Conservation (phyloP, 2,113 vertebrate genomes). For the Genyomyrus donnyi region DNA sequence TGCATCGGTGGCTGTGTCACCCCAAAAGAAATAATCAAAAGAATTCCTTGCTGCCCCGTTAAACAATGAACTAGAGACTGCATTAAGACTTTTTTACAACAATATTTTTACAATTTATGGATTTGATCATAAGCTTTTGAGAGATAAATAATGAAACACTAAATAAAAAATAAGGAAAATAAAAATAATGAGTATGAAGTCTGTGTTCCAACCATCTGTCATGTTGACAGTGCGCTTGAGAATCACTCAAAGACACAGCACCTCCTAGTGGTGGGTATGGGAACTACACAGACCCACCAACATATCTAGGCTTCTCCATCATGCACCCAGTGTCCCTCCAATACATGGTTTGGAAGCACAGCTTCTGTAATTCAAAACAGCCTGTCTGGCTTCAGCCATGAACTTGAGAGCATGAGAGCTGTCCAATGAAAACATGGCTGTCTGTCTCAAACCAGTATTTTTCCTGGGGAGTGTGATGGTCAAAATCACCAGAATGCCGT, state of each 20-base stretch:
- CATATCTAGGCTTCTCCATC: neutral
- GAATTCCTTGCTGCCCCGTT: neutral
- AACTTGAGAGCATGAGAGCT: neutral
- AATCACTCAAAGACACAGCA: neutral
- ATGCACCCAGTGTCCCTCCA: neutral
- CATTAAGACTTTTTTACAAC: neutral
- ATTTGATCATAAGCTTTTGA: neutral
- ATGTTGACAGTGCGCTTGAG: neutral
- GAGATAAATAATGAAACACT: neutral
- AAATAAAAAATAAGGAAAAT: neutral
- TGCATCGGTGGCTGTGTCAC: neutral
- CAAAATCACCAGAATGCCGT: neutral
- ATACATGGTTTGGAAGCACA: neutral
- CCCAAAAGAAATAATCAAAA: neutral
- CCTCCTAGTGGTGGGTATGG: slow-evolving; percentile 7
- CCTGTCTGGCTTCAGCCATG: neutral
- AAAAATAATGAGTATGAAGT: neutral
- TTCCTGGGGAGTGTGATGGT: neutral
- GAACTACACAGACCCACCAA: neutral
- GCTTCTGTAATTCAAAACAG: neutral
- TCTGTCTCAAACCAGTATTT: neutral
- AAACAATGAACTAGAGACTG: neutral
- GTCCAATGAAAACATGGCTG: neutral
- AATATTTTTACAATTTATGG: neutral
- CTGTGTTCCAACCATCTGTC: neutral